Evolutionary conservation across 2,888 invertebrate species (phyloP).

Genomic region (Mesorhabditis spiculigera): DNA sequence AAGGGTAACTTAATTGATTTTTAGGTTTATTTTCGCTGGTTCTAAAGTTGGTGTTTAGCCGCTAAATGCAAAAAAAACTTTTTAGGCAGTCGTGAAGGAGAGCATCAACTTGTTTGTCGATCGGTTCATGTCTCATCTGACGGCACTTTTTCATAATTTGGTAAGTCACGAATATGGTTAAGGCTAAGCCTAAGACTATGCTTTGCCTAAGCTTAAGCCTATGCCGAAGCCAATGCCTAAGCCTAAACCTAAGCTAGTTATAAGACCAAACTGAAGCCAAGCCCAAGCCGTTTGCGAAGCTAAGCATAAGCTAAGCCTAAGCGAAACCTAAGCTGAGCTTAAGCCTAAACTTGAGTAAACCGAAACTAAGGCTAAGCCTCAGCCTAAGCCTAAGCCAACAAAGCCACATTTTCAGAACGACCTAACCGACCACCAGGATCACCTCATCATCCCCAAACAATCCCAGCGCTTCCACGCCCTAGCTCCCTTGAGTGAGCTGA

Average conservation of each 20-base stretch:
- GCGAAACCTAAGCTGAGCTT: not conserved
- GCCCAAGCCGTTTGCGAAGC: too few species aligned
- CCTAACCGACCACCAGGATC: constrained; percentile 45
- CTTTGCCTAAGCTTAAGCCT: too few species aligned
- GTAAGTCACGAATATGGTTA: constrained; percentile 60
- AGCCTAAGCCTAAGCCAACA: too few species aligned
- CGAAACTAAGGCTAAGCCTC: too few species aligned
- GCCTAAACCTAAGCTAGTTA: too few species aligned
- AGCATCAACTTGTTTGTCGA: constrained; percentile 74
- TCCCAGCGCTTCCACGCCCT: constrained; percentile 80
- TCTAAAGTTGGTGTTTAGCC: constrained; percentile 10
- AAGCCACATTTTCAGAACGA: constrained; percentile 29
- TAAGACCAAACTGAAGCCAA: too few species aligned
- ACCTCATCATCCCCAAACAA: constrained; percentile 74
- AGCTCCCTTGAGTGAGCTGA: constrained; percentile 64
- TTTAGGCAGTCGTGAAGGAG: constrained; percentile 28
- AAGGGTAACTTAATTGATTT: constrained; percentile 11
- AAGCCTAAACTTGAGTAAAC: too few species aligned
- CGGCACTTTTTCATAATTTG: constrained; percentile 89
- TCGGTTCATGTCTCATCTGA: constrained; percentile 81
- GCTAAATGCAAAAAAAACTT: constrained; percentile 21
- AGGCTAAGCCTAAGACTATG: not conserved
- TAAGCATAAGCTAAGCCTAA: too few species aligned
- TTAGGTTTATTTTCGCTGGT: constrained; percentile 10
- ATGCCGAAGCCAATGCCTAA: too few species aligned